A percentile compares a stretch with the other conserved stretches of the same genome.
phyloP scores from a whole-genome alignment of 2,797 vertebrate genomes.

The Pantherophis vulpinus region DNA sequence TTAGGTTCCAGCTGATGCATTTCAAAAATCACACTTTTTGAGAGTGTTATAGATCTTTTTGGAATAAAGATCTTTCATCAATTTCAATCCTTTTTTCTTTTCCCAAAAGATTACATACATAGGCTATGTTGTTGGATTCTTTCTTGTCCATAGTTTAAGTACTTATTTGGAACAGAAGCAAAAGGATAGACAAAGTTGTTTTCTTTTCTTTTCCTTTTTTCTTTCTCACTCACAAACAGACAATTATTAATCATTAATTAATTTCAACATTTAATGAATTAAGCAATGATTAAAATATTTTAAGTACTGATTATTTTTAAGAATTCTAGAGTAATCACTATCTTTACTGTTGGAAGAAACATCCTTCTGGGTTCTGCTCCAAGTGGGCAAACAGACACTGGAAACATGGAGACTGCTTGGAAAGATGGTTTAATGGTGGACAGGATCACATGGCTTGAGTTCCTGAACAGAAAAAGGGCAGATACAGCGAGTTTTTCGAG shows the following conservation, averaged over 20 bases:
- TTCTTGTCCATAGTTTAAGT: neutral
- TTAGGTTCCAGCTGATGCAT: constrained; percentile 26
- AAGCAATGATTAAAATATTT: neutral
- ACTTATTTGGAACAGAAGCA: neutral
- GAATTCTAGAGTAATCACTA: neutral
- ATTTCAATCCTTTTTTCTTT: constrained; percentile 25
- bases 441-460: no score
- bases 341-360: neutral
- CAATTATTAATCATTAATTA: neutral
- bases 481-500: no score
- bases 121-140: neutral
- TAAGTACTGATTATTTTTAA: neutral
- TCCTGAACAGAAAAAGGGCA: no score
- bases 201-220: neutral
- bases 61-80: constrained; percentile 37
- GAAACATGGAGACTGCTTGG: no score
- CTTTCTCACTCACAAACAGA: neutral
- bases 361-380: no score
- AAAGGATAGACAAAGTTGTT: neutral
- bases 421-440: no score
- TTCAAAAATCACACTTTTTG: constrained; percentile 14
- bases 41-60: neutral
- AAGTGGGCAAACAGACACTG: no score
- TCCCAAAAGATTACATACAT: constrained; percentile 20
- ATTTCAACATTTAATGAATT: neutral